Base-by-base conservation (phyloP, 2,113 vertebrate species). In the Probosciger aterrimus region DNA sequence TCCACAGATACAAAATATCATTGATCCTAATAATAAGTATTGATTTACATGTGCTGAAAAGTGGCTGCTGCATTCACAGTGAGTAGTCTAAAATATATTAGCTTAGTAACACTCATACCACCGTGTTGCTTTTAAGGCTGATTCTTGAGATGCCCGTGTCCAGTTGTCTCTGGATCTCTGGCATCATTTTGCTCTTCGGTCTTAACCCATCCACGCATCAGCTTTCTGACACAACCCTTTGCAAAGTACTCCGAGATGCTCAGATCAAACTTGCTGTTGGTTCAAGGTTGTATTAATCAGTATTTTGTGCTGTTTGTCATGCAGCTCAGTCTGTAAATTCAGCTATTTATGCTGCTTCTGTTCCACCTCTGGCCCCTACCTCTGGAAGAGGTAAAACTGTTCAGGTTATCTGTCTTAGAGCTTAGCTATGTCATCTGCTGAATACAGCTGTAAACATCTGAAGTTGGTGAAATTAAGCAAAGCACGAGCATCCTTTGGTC, bases 401-500 rank as follows among this genome's bases (percentile, higher is more conserved):
- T 91, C 83, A 25, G 52, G 74, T 87, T 91, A 62, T 92, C 88
- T 65, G 53, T 53, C 93, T 93, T 86, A 43, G 77, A 91, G 81
- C 73, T 92, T 84, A 69, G 83, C 70, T 91, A 76, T 70, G 65
- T 94, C 91, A 94, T 91, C 74, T 96, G 88, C 83, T 82, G 76
- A 55, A 53, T 88, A 59, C 60, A 90, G 80, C 60, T 67, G 74
- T 73, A 41, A 91, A 82, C 88, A 87, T 93, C 62, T 96, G 95
- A 96, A 84, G 83, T 25, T 35, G 37, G 88, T 91, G 91, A 94
- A 96, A 95, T 93, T 76, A 96, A 96, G 90, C 93, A 83, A 87
- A 90, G 92, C 91, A 95, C 4, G 6, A 96, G 57, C 88, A 91
- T 91, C 83, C 83, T 96, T 95, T 97, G 86, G 83, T 97, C 93